Conservation (phyloP, 2,888 invertebrate genomes). For the Meandrusa payeni region DNA sequence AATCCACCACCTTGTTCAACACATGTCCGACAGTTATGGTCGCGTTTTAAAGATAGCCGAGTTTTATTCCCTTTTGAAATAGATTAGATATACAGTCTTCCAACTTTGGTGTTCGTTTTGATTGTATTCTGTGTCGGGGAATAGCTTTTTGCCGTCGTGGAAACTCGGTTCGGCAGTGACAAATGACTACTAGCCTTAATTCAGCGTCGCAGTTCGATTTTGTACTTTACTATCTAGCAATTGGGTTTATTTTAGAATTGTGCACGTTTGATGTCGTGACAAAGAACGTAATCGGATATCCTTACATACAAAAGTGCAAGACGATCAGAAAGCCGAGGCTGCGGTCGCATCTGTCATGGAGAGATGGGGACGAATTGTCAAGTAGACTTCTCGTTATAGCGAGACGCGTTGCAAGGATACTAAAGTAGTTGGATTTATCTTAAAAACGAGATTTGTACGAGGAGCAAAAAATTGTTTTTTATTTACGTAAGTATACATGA, state of each 20-base stretch:
- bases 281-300: constrained; percentile 21
- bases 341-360: constrained; percentile 17
- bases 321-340: constrained; percentile 14
- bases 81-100: constrained; percentile 29
- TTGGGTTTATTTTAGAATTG: constrained; percentile 10
- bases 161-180: constrained; percentile 25
- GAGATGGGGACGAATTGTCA: constrained; percentile 15
- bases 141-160: constrained; percentile 25
- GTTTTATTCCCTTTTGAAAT: constrained; percentile 17
- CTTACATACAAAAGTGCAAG: constrained; percentile 23
- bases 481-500: too few relatives aligned
- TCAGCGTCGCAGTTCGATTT: constrained; percentile 1
- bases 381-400: constrained; percentile 9
- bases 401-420: background rate
- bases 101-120: constrained; percentile 25
- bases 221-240: constrained; percentile 1
- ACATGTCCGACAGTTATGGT: constrained; percentile 24
- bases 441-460: too few relatives aligned
- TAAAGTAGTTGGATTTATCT: too few relatives aligned
- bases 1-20: constrained; percentile 22
- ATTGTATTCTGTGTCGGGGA: constrained; percentile 23
- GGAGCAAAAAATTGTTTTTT: too few relatives aligned
- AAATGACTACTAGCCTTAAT: constrained; percentile 26
- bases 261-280: constrained; percentile 11
- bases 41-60: constrained; percentile 18